phyloP scores from a whole-genome alignment of 2,888 invertebrate genomes.

The Mimumesa dahlbomi region DNA sequence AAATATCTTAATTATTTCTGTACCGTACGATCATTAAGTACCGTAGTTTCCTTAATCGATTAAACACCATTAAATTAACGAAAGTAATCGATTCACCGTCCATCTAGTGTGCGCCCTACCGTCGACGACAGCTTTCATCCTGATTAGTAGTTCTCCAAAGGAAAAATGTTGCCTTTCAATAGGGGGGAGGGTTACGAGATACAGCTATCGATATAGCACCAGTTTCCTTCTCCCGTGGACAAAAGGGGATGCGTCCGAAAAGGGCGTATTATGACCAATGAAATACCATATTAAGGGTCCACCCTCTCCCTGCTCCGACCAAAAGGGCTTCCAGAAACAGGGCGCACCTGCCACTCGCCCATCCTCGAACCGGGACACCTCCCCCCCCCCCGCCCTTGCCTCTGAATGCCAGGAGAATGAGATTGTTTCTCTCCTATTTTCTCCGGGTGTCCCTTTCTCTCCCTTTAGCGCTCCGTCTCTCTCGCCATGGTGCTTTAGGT shows the following conservation, averaged over 20 bases:
- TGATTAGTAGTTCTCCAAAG: too few relatives aligned
- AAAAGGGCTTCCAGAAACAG: constrained; percentile 48
- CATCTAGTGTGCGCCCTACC: too few relatives aligned
- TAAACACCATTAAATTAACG: too few relatives aligned
- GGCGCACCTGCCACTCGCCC: constrained; percentile 64
- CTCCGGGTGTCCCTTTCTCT: constrained; percentile 12
- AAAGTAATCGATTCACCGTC: too few relatives aligned
- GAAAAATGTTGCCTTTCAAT: too few relatives aligned
- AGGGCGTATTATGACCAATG: constrained; percentile 70
- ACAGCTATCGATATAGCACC: constrained; percentile 29
- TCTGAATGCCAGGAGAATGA: constrained; percentile 37
- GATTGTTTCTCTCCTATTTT: constrained; percentile 55
- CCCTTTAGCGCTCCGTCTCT: not conserved
- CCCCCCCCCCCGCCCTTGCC: constrained; percentile 8
- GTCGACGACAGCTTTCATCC: too few relatives aligned
- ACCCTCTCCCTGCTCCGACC: too few relatives aligned
- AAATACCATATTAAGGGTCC: constrained; percentile 71
- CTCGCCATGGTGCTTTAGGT: constrained; percentile 31
- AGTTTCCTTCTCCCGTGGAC: constrained; percentile 27
- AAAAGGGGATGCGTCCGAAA: constrained; percentile 33
- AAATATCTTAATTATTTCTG: too few relatives aligned
- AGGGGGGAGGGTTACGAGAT: constrained; percentile 11
- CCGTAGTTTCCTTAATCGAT: too few relatives aligned
- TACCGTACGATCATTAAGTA: too few relatives aligned
- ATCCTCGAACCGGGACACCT: constrained; percentile 42